Evolutionary conservation across 2,888 invertebrate genomes (phyloP), one percentile per base, ranked within the genome.

Genomic region (Helobdella robusta): DNA sequence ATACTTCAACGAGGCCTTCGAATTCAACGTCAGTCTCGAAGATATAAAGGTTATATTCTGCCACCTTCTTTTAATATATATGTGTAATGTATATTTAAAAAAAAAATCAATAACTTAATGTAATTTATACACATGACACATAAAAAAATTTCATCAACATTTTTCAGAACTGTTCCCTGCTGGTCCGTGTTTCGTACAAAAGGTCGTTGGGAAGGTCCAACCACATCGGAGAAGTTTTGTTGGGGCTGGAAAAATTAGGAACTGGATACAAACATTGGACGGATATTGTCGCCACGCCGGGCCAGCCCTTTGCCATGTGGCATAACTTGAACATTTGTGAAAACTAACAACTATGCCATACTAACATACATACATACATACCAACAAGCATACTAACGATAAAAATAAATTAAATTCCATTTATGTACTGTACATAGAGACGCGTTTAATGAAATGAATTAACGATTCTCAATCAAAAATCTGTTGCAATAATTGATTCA

Each of bases 1-100:
- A 28, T 62, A 62, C 48, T 62, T 40, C 34, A 62, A 62, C 32
- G 62, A 62, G 44, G 48, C 62, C 44, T 62, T 62, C 44, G 46
- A 62, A 20, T 62, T 62, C 35, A 30, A 30, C 4, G 18, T 62
- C 32, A 28, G 30, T 18, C 25, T 32, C 3, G 28, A 2, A 6
- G 18, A 50, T 30, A 28, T 62, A 50, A 40, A 62, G n/a, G 62
- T 62, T n/a, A 36, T 23, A 8, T 50, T 50, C 5, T 15, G 18
- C 8, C n/a, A n/a, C n/a, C n/a, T n/a, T n/a, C n/a, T n/a, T n/a
- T n/a, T 20, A 25, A 28, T n/a, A 30, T 56, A 30, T 2, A 23
- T 23, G n/a, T 52, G 20, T 30, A 56, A 56, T 20, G n/a, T 28
- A 56, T 28, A 40, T n/a, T 11, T 40, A 15, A 40, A 40, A 40